These are phyloP conservation scores for Ceramica pisi DNA, from an alignment of 2,888 invertebrate species.

Conservation along the genomic window DNA sequence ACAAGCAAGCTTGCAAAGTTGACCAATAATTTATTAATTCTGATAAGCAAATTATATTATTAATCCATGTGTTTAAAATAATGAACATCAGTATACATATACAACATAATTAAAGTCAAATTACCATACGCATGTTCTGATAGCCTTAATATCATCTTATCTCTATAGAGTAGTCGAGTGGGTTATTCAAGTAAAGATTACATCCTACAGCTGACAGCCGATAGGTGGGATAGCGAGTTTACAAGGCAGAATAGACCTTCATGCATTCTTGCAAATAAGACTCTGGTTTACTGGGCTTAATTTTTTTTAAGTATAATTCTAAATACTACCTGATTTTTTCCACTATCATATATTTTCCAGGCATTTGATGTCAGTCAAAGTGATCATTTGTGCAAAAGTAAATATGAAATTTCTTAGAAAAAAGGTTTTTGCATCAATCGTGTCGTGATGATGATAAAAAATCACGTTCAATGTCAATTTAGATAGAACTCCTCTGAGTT, in stretches of 20 bases:
- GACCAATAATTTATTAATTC: conserved; percentile 34
- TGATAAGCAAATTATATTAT: conserved; percentile 55
- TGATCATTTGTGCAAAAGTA: too few relatives aligned
- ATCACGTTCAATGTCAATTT: too few relatives aligned
- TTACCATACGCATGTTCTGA: conserved; percentile 67
- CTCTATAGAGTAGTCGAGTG: conserved; percentile 57
- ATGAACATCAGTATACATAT: conserved; percentile 61
- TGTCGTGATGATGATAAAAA: too few relatives aligned
- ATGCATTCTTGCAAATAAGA: conserved; percentile 27
- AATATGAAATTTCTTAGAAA: too few relatives aligned
- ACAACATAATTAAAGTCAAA: conserved; percentile 65
- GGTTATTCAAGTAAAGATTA: conserved; percentile 61
- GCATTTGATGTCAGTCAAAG: too few relatives aligned
- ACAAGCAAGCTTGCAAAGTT: conserved; percentile 14
- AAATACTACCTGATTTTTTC: too few relatives aligned
- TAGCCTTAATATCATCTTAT: conserved; percentile 61
- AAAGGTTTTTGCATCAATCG: too few relatives aligned
- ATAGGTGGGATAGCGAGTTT: conserved; percentile 51
- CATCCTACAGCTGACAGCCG: conserved; percentile 51
- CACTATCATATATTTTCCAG: too few relatives aligned
- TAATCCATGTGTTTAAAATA: conserved; percentile 50
- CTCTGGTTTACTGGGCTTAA: not conserved
- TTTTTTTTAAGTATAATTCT: not conserved
- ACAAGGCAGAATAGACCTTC: conserved; percentile 43
- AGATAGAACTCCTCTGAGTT: too few relatives aligned